phyloP scores from a whole-genome alignment of 1,140 invertebrate genomes.

The Rhopalosiphum padi region DNA sequence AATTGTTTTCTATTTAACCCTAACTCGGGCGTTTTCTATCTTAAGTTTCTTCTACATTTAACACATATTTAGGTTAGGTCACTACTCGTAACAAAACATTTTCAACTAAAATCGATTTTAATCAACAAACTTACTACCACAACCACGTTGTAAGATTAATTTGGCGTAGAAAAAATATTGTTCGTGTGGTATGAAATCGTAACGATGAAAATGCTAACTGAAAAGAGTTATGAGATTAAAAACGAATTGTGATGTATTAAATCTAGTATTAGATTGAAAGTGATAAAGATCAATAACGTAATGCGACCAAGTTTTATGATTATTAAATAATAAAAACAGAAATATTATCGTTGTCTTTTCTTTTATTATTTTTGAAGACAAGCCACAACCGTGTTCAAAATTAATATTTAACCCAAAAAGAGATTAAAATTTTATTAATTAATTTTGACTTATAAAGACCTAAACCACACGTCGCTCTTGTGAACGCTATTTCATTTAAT shows the following conservation, averaged over 20 bases:
- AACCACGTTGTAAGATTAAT: background rate
- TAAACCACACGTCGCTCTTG: background rate
- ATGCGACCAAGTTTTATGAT: background rate
- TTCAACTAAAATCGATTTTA: slow-evolving; percentile 27
- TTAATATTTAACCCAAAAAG: background rate
- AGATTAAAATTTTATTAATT: background rate
- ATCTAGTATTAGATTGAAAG: background rate
- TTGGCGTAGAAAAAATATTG: background rate
- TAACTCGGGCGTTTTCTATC: background rate
- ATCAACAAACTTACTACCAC: background rate
- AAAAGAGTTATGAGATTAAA: background rate
- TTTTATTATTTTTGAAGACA: background rate
- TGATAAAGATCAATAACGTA: background rate
- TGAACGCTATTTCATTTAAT: background rate
- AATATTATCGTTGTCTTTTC: background rate
- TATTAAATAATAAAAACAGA: background rate
- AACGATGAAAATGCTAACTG: background rate
- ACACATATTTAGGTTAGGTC: slow-evolving; percentile 16
- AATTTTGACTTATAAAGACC: background rate
- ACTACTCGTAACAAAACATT: background rate
- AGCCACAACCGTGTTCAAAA: background rate
- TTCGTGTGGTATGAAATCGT: background rate
- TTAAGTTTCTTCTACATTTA: slow-evolving; percentile 23
- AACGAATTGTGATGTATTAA: background rate
- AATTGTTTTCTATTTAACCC: background rate